Percentiles rank a stretch among this genome's conserved stretches.
Conservation (phyloP, 2,113 vertebrate species). For the Mola mola region DNA sequence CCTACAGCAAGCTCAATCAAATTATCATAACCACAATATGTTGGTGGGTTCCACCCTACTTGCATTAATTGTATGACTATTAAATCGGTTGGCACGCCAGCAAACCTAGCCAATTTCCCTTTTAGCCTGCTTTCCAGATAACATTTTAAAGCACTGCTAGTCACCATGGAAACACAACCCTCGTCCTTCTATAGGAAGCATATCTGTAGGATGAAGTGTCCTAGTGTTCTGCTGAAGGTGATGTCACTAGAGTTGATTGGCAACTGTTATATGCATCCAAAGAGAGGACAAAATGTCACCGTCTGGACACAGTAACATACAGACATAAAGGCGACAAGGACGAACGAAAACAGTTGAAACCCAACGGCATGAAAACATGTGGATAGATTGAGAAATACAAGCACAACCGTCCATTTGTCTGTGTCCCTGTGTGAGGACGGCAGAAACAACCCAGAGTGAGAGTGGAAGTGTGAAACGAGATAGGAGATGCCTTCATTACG, state of each 20-base stretch:
- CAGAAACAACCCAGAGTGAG: slow-evolving; percentile 3
- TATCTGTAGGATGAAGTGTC: slow-evolving; percentile 45
- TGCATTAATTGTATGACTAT: too few relatives aligned
- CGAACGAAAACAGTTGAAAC: too few relatives aligned
- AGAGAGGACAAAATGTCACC: slow-evolving; percentile 52
- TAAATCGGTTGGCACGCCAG: too few relatives aligned
- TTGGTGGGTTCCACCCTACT: too few relatives aligned
- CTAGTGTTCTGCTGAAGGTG: slow-evolving; percentile 43
- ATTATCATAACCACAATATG: too few relatives aligned
- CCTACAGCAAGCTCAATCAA: too few relatives aligned
- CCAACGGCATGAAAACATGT: too few relatives aligned
- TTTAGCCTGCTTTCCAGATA: slow-evolving; percentile 7
- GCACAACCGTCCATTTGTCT: slow-evolving; percentile 32
- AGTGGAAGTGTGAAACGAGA: background rate
- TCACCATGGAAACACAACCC: slow-evolving; percentile 38
- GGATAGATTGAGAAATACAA: slow-evolving; percentile 7
- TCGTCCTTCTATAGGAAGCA: slow-evolving; percentile 25
- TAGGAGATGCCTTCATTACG: background rate
- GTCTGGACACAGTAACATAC: slow-evolving; percentile 39
- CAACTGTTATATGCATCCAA: too few relatives aligned
- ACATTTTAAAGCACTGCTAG: slow-evolving; percentile 5
- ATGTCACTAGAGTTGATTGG: slow-evolving; percentile 22
- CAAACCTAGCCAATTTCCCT: slow-evolving; percentile 21
- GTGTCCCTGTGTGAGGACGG: slow-evolving; percentile 18
- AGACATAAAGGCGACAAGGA: background rate